Evolutionary conservation across 53 echinoderm and acorn worm species (phyloP).

Genomic region (Mesocentrotus franciscanus): DNA sequence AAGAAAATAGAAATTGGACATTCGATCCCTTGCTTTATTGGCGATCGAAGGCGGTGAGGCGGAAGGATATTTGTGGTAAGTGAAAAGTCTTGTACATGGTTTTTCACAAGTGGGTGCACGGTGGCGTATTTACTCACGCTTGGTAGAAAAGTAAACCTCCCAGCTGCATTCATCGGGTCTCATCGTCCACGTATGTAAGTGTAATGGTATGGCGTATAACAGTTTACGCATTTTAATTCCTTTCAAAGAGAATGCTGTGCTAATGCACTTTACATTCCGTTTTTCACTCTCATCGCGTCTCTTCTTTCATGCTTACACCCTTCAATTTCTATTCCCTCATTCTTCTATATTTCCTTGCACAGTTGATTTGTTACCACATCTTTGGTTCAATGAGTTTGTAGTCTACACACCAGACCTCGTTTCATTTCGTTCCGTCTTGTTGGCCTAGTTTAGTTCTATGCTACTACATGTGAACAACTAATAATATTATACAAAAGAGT

Average conservation of each 20-base stretch:
- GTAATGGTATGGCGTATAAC: constrained; percentile 39
- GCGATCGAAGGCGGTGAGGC: constrained; percentile 38
- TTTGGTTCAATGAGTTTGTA: neutral
- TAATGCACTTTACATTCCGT: constrained; percentile 46
- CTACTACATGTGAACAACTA: too few species aligned
- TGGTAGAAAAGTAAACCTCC: constrained; percentile 47
- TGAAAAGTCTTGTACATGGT: constrained; percentile 61
- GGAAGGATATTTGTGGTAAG: constrained; percentile 66
- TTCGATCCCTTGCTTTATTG: constrained; percentile 61
- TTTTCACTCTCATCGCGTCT: constrained; percentile 26
- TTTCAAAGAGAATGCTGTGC: constrained; percentile 32
- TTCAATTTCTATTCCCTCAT: neutral
- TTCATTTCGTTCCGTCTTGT: neutral
- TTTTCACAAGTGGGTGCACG: constrained; percentile 61
- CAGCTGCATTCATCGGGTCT: constrained; percentile 11
- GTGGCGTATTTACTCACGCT: constrained; percentile 54
- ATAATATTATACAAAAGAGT: too few species aligned
- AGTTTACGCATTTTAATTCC: constrained; percentile 46
- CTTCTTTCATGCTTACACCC: constrained; percentile 2
- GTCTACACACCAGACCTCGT: neutral
- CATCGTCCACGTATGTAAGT: neutral
- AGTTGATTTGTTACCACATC: constrained; percentile 32
- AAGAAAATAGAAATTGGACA: constrained; percentile 35
- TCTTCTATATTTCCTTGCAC: neutral
- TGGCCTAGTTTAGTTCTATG: neutral